These are phyloP conservation scores for Spea multiplicata DNA, from an alignment of 2,113 vertebrate genomes.

Conservation along the genomic window DNA sequence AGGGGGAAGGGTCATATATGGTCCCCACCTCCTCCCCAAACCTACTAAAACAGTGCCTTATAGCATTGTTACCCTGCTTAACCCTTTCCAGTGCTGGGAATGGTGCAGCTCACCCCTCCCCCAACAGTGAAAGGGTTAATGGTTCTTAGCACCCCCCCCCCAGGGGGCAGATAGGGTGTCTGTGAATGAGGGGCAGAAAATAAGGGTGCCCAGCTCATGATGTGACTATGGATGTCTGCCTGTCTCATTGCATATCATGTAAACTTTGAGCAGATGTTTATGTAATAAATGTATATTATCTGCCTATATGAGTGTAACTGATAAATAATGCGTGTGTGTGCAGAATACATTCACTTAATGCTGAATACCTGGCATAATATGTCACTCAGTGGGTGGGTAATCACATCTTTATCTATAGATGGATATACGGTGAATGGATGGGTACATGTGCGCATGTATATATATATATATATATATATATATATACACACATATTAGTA, in stretches of 20 bases:
- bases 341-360: no score
- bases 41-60: background rate
- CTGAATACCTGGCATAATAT: no score
- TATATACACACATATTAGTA: background rate
- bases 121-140: background rate
- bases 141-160: background rate
- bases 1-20: slow-evolving; percentile 9
- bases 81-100: background rate
- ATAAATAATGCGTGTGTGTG: no score
- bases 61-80: background rate
- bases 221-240: slow-evolving; percentile 22
- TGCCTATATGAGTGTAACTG: no score
- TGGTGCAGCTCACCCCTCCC: no score
- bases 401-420: no score
- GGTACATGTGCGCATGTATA: no score
- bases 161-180: slow-evolving; percentile 30
- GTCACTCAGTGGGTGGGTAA: no score
- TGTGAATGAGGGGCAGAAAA: slow-evolving; percentile 3
- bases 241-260: background rate
- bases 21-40: background rate
- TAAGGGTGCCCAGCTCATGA: slow-evolving; percentile 8
- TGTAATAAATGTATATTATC: background rate
- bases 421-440: no score
- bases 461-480: background rate
- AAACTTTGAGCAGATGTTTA: background rate